These are phyloP conservation scores for Melitaea athalia DNA, from an alignment of 2,888 invertebrate species.

Conservation along the genomic window DNA sequence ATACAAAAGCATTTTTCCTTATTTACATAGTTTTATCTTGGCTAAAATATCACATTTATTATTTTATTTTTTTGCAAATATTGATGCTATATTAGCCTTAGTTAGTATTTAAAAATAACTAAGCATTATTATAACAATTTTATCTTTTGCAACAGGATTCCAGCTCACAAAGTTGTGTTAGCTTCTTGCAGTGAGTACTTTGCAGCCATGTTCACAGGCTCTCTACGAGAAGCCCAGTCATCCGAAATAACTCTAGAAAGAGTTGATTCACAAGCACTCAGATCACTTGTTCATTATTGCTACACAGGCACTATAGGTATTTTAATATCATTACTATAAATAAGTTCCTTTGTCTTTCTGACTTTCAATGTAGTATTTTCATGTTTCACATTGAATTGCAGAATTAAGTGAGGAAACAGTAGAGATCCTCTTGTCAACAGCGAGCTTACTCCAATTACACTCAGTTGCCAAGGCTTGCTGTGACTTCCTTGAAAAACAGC, in stretches of 20 bases:
- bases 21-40: not conserved
- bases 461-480: slow-evolving; percentile 95
- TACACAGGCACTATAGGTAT: slow-evolving; percentile 90
- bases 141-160: slow-evolving; percentile 76
- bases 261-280: slow-evolving; percentile 93
- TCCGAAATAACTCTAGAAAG: slow-evolving; percentile 92
- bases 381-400: slow-evolving; percentile 45
- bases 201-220: slow-evolving; percentile 96
- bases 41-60: not conserved
- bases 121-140: not conserved
- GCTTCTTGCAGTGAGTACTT: slow-evolving; percentile 97
- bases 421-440: slow-evolving; percentile 92
- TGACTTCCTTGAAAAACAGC: slow-evolving; percentile 92
- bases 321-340: slow-evolving; percentile 30
- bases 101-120: too few relatives aligned
- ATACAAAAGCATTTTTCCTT: not conserved
- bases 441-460: slow-evolving; percentile 92
- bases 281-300: slow-evolving; percentile 93
- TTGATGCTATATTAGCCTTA: too few relatives aligned
- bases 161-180: slow-evolving; percentile 93
- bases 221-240: slow-evolving; percentile 91
- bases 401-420: slow-evolving; percentile 95
- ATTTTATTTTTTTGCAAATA: not conserved
- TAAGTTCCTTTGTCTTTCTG: slow-evolving; percentile 33
- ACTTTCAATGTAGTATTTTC: slow-evolving; percentile 7